Evolutionary conservation across 2,888 invertebrate genomes (phyloP).

Genomic region (Volucella bombylans): DNA sequence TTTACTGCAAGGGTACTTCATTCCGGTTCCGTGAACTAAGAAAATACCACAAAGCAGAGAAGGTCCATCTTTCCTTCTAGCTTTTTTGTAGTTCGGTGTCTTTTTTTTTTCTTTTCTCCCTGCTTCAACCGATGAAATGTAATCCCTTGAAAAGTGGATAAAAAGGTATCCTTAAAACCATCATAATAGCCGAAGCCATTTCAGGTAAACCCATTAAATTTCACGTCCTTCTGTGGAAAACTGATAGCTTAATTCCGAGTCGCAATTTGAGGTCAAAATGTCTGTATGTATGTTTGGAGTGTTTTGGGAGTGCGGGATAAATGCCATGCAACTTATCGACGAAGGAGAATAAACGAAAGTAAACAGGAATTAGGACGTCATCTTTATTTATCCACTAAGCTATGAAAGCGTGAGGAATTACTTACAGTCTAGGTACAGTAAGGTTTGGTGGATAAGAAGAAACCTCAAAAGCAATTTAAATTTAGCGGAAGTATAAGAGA

Average conservation of each 20-base stretch:
- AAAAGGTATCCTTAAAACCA: constrained; percentile 71
- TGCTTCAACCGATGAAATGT: constrained; percentile 54
- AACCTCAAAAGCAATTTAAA: constrained; percentile 51
- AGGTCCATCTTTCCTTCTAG: constrained; percentile 36
- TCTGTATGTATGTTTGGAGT: constrained; percentile 30
- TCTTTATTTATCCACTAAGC: constrained; percentile 63
- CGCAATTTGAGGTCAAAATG: constrained; percentile 68
- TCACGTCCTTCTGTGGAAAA: constrained; percentile 69
- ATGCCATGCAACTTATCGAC: constrained; percentile 61
- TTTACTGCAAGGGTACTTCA: constrained; percentile 51
- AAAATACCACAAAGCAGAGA: constrained; percentile 62
- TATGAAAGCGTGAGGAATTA: constrained; percentile 61
- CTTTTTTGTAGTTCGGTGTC: not conserved
- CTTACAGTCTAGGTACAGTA: not conserved
- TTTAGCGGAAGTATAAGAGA: constrained; percentile 11
- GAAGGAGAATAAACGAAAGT: constrained; percentile 47
- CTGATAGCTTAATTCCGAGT: constrained; percentile 71
- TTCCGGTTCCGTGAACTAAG: constrained; percentile 61
- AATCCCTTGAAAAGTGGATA: constrained; percentile 73
- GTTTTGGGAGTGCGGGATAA: not conserved
- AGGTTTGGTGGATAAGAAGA: constrained; percentile 2
- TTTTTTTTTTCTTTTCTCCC: not conserved
- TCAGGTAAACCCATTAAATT: constrained; percentile 72
- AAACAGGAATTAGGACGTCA: constrained; percentile 67
- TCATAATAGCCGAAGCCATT: constrained; percentile 71